Conservation (phyloP, 1,140 invertebrate species). For the Drosophila pseudoananassae region DNA sequence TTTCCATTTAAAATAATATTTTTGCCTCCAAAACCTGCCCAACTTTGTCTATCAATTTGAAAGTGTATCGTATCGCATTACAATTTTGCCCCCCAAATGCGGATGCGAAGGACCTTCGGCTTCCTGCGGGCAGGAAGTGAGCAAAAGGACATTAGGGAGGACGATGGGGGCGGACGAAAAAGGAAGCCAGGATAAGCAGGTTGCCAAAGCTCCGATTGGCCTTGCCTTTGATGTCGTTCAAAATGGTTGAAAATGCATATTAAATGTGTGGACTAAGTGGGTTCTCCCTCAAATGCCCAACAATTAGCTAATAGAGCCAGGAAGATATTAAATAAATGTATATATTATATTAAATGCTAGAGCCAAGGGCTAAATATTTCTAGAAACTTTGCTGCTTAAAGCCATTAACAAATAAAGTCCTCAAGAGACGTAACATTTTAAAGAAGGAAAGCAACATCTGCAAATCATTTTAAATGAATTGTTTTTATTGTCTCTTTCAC, state of each 20-base stretch:
- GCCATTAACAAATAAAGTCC: no score
- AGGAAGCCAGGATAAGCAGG: conserved; percentile 22
- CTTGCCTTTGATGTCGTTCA: conserved; percentile 20
- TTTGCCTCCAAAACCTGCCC: background rate
- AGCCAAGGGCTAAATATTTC: background rate
- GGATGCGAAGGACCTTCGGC: conserved; percentile 5
- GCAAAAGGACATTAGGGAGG: background rate
- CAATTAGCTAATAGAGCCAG: conserved; percentile 29
- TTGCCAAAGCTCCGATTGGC: conserved; percentile 4
- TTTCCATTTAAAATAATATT: no score
- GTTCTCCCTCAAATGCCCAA: conserved; percentile 7
- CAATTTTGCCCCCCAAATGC: conserved; percentile 1
- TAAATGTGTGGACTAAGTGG: conserved; percentile 33
- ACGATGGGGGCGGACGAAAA: no score
- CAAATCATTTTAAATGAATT: conserved; percentile 23
- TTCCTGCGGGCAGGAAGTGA: conserved; percentile 21
- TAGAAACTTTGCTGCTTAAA: background rate
- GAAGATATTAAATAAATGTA: background rate
- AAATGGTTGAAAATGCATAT: conserved; percentile 33
- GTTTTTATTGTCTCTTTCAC: conserved; percentile 23
- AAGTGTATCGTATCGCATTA: conserved; percentile 2
- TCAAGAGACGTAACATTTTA: no score
- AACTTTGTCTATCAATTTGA: background rate
- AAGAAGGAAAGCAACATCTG: conserved; percentile 8
- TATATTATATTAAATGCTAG: background rate